Percentiles rank a stretch among this genome's conserved stretches.
Evolutionary conservation across 2,888 invertebrate species (phyloP).

Genomic region (Malthinus seriepunctatus): DNA sequence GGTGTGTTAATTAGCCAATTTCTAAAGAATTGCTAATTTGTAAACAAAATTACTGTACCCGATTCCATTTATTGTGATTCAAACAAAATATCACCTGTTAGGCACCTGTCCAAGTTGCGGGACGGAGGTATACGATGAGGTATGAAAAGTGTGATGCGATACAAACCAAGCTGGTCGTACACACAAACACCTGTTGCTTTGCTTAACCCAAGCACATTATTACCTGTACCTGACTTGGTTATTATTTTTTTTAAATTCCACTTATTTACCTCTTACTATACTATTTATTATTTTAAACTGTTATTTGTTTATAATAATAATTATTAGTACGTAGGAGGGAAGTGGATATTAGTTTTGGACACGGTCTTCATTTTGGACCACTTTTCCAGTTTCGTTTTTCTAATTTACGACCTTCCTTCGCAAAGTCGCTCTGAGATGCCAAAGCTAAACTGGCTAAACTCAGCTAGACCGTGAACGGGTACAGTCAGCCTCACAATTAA

Average conservation of each 20-base stretch:
- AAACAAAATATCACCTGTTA: conserved; percentile 24
- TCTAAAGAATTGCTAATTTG: background rate
- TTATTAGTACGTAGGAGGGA: too few relatives aligned
- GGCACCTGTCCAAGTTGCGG: conserved; percentile 23
- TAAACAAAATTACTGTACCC: background rate
- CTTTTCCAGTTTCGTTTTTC: too few relatives aligned
- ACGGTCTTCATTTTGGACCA: too few relatives aligned
- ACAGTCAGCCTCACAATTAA: too few relatives aligned
- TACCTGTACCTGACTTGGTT: conserved; percentile 12
- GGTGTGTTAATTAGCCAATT: too few relatives aligned
- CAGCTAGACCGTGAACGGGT: too few relatives aligned
- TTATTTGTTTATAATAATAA: too few relatives aligned
- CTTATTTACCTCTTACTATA: background rate
- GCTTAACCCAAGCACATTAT: conserved; percentile 13
- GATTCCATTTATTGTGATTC: conserved; percentile 19
- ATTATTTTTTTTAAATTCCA: background rate
- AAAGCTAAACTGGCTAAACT: too few relatives aligned
- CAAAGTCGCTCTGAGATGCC: too few relatives aligned
- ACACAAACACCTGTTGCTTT: conserved; percentile 28
- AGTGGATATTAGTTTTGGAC: too few relatives aligned
- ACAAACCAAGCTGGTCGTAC: conserved; percentile 17
- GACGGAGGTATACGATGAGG: conserved; percentile 8
- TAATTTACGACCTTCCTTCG: too few relatives aligned
- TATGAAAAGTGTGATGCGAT: conserved; percentile 22
- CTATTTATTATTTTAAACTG: too few relatives aligned